Conservation (phyloP, 2,888 invertebrate species). For the Sussaba pulchella region DNA sequence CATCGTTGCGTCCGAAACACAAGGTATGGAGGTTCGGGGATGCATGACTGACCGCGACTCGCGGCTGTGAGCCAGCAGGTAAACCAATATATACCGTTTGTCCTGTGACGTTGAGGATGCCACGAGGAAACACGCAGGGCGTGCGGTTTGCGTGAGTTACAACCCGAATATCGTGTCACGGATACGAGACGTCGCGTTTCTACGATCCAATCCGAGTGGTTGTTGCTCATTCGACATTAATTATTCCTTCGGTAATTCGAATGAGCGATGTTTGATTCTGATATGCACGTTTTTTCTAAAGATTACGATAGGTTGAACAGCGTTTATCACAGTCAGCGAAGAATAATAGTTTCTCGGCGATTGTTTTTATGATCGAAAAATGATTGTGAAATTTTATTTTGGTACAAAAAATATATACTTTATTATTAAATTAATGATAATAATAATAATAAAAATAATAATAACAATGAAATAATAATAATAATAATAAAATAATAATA, state of each 20-base stretch:
- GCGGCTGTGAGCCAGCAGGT: slow-evolving; percentile 59
- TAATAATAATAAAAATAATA: too few species aligned
- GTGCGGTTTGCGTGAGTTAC: slow-evolving; percentile 53
- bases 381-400: too few species aligned
- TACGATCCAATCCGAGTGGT: slow-evolving; percentile 29
- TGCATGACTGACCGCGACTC: slow-evolving; percentile 47
- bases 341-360: too few species aligned
- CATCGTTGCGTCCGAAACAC: slow-evolving; percentile 50
- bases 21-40: slow-evolving; percentile 17
- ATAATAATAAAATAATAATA: too few species aligned
- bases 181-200: slow-evolving; percentile 35
- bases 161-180: slow-evolving; percentile 41
- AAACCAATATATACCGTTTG: slow-evolving; percentile 62
- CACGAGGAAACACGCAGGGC: slow-evolving; percentile 34
- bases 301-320: too few species aligned
- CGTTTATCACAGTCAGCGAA: too few species aligned
- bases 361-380: too few species aligned
- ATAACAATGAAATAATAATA: too few species aligned
- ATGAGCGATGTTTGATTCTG: too few species aligned
- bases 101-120: slow-evolving; percentile 44
- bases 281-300: too few species aligned
- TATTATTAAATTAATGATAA: too few species aligned
- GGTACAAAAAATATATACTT: too few species aligned
- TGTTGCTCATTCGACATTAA: slow-evolving; percentile 10
- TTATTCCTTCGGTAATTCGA: slow-evolving; percentile 12